Percentiles rank a stretch among this genome's conserved stretches.
These are phyloP conservation scores for Tenthredo livida DNA, from an alignment of 2,888 invertebrate species.

Conservation along the genomic window DNA sequence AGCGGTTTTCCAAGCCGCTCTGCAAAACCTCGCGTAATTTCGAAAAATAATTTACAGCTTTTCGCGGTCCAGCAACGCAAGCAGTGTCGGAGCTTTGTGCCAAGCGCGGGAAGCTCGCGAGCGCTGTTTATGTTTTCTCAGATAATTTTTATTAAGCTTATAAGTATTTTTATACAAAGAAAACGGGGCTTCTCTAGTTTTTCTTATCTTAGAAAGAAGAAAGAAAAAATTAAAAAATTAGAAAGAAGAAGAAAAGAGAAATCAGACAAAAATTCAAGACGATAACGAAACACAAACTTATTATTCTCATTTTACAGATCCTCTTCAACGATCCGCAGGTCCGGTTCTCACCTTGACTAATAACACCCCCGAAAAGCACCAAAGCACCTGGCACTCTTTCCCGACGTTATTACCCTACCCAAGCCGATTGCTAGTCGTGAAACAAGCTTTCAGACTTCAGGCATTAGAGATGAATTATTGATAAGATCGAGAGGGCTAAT, in stretches of 20 bases:
- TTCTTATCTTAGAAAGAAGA: neutral
- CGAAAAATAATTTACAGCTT: slow-evolving; percentile 45
- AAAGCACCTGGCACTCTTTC: neutral
- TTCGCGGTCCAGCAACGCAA: neutral
- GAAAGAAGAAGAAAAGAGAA: neutral
- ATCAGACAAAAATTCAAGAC: neutral
- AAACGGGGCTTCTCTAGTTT: slow-evolving; percentile 29
- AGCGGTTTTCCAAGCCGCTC: slow-evolving; percentile 39
- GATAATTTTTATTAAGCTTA: slow-evolving; percentile 51
- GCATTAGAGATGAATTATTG: slow-evolving; percentile 22
- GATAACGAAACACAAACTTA: neutral
- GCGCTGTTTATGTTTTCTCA: slow-evolving; percentile 43
- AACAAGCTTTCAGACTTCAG: slow-evolving; percentile 13
- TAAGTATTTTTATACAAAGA: slow-evolving; percentile 49
- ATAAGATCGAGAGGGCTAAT: slow-evolving; percentile 24
- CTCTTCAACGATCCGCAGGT: neutral
- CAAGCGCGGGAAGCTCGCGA: neutral
- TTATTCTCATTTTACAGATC: neutral
- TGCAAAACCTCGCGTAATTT: slow-evolving; percentile 29
- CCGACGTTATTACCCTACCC: neutral
- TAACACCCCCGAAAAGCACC: neutral
- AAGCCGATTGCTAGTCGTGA: neutral
- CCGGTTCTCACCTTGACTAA: neutral
- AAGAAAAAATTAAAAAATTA: neutral
- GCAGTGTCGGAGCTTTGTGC: neutral